Conservation (phyloP, 2,113 vertebrate genomes). For the Sigmodon hispidus region DNA sequence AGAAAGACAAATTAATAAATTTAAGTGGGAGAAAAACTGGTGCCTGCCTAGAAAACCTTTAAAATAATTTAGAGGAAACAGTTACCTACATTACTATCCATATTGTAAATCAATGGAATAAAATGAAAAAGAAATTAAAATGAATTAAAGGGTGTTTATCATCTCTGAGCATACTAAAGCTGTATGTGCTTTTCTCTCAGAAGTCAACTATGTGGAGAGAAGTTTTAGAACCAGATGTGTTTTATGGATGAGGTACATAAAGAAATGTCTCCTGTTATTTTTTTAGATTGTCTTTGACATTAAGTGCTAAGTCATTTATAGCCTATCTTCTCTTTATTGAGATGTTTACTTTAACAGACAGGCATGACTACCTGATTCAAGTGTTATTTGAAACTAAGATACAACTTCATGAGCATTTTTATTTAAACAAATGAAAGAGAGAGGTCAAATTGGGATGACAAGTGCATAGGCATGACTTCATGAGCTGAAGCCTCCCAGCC, state of each 20-base stretch:
- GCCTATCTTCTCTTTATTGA: conserved; percentile 56
- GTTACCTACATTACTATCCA: neutral
- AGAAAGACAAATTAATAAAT: neutral
- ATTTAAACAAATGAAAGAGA: conserved; percentile 19
- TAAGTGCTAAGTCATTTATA: conserved; percentile 58
- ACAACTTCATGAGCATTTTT: conserved; percentile 42
- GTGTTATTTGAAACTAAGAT: conserved; percentile 57
- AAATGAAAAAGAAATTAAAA: conserved; percentile 35
- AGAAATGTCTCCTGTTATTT: neutral
- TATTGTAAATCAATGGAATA: conserved; percentile 8
- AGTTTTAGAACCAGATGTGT: conserved; percentile 18
- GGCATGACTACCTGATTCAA: conserved; percentile 52
- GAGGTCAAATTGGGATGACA: neutral
- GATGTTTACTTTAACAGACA: conserved; percentile 43
- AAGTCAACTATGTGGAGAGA: neutral
- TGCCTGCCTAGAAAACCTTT: neutral
- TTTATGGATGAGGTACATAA: neutral
- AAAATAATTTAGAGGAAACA: neutral
- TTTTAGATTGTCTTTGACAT: conserved; percentile 46
- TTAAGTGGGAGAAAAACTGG: neutral
- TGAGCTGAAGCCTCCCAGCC: neutral
- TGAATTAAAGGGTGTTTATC: neutral
- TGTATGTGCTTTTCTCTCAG: neutral
- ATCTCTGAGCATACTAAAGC: neutral
- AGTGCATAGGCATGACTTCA: conserved; percentile 51